Conservation (phyloP, 2,888 invertebrate genomes). For the Sycophila texana region DNA sequence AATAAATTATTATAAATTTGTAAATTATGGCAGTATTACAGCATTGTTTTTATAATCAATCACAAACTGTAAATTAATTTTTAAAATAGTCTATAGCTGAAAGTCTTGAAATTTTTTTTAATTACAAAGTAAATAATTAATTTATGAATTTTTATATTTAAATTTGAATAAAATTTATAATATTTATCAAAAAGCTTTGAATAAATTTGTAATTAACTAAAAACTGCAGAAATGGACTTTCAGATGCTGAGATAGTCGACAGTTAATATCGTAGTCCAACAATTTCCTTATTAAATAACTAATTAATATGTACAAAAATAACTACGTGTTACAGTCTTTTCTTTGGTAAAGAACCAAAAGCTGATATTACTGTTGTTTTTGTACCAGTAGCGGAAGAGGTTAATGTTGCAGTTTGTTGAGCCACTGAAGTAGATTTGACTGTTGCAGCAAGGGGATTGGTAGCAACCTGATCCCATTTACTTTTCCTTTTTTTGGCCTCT, state of each 20-base stretch:
- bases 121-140: neutral
- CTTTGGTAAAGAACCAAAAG: slow-evolving; percentile 93
- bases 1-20: slow-evolving; percentile 39
- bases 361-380: slow-evolving; percentile 94
- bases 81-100: neutral
- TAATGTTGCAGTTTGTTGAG: slow-evolving; percentile 84
- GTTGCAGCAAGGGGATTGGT: slow-evolving; percentile 78
- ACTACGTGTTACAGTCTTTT: slow-evolving; percentile 77
- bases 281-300: slow-evolving; percentile 18
- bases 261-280: slow-evolving; percentile 2
- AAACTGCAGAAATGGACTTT: slow-evolving; percentile 4
- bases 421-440: slow-evolving; percentile 81
- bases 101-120: slow-evolving; percentile 8
- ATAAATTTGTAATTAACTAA: slow-evolving; percentile 11
- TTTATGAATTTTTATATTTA: neutral
- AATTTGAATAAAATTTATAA: neutral
- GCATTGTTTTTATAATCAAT: slow-evolving; percentile 2
- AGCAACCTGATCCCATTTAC: slow-evolving; percentile 94
- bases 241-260: neutral
- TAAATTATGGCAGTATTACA: slow-evolving; percentile 38
- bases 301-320: slow-evolving; percentile 45
- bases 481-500: slow-evolving; percentile 87
- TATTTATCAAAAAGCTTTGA: neutral
- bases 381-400: slow-evolving; percentile 91
- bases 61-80: neutral